Base-by-base conservation (phyloP, 2,113 vertebrate genomes). In the Proterorhinus semilunaris region DNA sequence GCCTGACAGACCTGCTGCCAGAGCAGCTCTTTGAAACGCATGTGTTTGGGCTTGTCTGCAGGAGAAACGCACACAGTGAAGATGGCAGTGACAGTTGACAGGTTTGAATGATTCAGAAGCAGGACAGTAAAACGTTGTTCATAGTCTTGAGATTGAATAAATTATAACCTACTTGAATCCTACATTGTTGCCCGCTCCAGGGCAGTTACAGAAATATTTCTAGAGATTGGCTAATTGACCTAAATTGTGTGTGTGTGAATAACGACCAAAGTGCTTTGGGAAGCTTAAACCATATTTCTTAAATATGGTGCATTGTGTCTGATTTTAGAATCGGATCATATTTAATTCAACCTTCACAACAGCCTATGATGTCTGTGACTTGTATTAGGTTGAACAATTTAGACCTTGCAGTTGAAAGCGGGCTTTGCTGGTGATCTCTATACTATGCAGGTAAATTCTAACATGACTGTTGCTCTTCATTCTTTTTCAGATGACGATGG, bases 401-500 rank as follows among this genome's bases (percentile, higher is more conserved):
- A 36, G 27, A 36, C 27, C 27, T 36, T 36, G 3, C 27, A 36
- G 27, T 36, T 36, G 27, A 36, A 36, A 36, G 27, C 2, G 4
- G 27, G 27, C 27, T 3, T 36, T 36, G 27, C 27, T 36, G 27
- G 4, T 36, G 27, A 36, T 3, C 27, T 36, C 27, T 36, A 3
- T 36, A 36, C 27, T 36, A 36, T 36, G 27, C 7, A 44, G 27
- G 44, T 15, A 36, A n/a, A 59, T 44, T 61, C 1, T 59, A 59
- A 59, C 6, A 8, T 61, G 42, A 58, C 44, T 61, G 58, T n/a
- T 61, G 7, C 5, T 62, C 42, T 8, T 8, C 3, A 62, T 52
- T 68, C 76, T 50, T 74, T 90, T 93, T 53, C 92, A 99, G 98
- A 99, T 99, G 98, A 98, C 97, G 69, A 99, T 99, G 97, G 98